These are phyloP conservation scores for Phycodurus eques DNA, from an alignment of 2,113 vertebrate genomes.

Conservation along the genomic window DNA sequence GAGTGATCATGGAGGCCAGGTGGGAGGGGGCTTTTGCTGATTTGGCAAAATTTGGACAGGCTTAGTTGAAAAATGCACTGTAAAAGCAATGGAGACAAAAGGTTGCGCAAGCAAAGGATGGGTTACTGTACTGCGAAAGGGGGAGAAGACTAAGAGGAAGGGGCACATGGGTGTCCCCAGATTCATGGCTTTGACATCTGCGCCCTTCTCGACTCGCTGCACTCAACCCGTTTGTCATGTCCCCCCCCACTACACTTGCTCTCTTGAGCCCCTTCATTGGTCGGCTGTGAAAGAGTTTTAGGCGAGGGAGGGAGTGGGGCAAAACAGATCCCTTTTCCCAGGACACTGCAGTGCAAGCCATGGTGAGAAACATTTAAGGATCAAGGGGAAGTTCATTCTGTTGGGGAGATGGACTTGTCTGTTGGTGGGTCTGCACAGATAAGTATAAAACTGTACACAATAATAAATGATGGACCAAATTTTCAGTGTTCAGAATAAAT, in stretches of 20 bases:
- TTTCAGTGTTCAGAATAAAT: too few species aligned
- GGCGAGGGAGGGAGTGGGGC: constrained; percentile 27
- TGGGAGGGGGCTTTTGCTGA: constrained; percentile 71
- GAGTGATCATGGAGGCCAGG: constrained; percentile 74
- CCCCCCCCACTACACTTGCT: constrained; percentile 25
- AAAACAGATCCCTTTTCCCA: constrained; percentile 57
- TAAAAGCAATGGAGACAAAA: constrained; percentile 45
- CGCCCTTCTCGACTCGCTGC: constrained; percentile 95
- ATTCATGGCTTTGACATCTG: constrained; percentile 94
- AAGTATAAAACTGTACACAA: too few species aligned
- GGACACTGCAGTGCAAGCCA: constrained; percentile 51
- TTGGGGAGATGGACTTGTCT: too few species aligned
- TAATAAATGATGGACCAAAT: too few species aligned
- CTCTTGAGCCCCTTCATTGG: constrained; percentile 51
- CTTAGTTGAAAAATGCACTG: constrained; percentile 13
- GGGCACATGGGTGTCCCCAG: constrained; percentile 58
- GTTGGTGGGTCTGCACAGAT: too few species aligned
- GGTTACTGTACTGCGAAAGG: constrained; percentile 24
- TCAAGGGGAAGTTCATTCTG: constrained; percentile 63
- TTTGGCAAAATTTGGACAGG: constrained; percentile 64
- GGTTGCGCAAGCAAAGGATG: constrained; percentile 48
- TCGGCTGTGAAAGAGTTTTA: constrained; percentile 48
- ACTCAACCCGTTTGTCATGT: constrained; percentile 82
- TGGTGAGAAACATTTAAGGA: constrained; percentile 59
- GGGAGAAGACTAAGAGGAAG: neutral